Base-by-base conservation (phyloP, 2,888 invertebrate species). In the Luperina nickerlii region DNA sequence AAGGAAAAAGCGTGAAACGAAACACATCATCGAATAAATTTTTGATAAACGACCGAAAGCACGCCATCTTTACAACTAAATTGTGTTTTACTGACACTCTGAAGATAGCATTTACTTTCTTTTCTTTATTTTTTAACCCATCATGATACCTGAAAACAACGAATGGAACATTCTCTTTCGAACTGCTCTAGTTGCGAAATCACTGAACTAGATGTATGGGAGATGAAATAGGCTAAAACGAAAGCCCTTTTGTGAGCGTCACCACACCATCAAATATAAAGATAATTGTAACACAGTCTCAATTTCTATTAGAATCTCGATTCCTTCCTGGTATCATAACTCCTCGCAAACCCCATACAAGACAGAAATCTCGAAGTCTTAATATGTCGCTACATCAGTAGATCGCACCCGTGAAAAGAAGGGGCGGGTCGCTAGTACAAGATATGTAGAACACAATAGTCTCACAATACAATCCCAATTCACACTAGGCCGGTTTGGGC, bases 391-490 rank as follows among this genome's bases (percentile, higher is more conserved):
- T 6, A 18, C 51, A 51, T 51, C 51, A 51, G 15, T 51, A 51
- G 18, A 51, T 51, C 51, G 7, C 51, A 51, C 8, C 38, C 48
- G 24, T 15, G 38, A 15, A 8, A 27, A 20, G 9, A 6, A 11
- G 1, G 27, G 20, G 20, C 45, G 15, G 2, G 27, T 11, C 2
- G 4, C 69, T 54, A 51, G 54, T n/a, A 5, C 24, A 62, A 24
- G 20, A 60, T 78, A 87, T 71, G 81, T 88, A 74, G 83, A 78
- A 80, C 86, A 83, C 71, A 72, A 75, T 75, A 42, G 77, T 78
- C 83, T 73, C 66, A 82, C 77, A 83, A 79, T 78, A 74, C 74
- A 77, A 67, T 81, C 51, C 38, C 67, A 72, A 78, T 86, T 82
- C 84, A 84, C 79, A 82, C 82, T 67, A 60, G 38, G 72, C 80